Percentiles rank a stretch among this genome's conserved stretches.
Evolutionary conservation across 1,140 invertebrate genomes (phyloP).

Genomic region (Eriocheir sinensis): DNA sequence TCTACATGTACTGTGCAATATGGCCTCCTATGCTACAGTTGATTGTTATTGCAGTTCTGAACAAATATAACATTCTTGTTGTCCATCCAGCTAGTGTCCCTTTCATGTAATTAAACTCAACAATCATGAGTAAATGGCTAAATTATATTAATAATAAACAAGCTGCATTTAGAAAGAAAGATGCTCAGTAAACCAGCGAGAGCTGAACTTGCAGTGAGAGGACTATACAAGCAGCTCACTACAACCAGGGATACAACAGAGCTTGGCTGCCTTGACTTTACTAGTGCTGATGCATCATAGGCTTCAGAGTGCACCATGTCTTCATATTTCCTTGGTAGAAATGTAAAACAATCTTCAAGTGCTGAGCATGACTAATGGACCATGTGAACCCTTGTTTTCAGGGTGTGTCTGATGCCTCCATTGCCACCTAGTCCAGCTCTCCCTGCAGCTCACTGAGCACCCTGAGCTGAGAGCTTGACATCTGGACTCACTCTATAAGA

Average conservation of each 20-base stretch:
- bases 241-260: no score
- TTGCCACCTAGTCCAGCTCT: no score
- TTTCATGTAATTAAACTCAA: background rate
- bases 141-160: background rate
- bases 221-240: no score
- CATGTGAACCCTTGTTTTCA: no score
- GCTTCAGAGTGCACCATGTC: no score
- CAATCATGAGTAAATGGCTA: constrained; percentile 4
- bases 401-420: no score
- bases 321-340: no score
- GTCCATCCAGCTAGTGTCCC: background rate
- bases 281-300: no score
- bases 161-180: background rate
- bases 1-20: background rate
- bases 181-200: background rate
- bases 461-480: background rate
- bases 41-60: constrained; percentile 4
- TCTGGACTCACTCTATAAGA: background rate
- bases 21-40: background rate
- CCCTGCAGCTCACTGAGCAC: background rate
- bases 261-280: no score
- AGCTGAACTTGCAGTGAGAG: no score
- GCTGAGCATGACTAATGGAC: no score
- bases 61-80: background rate
- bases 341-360: no score